Conservation (phyloP, 2,113 vertebrate species). For the Entelurus aequoreus region DNA sequence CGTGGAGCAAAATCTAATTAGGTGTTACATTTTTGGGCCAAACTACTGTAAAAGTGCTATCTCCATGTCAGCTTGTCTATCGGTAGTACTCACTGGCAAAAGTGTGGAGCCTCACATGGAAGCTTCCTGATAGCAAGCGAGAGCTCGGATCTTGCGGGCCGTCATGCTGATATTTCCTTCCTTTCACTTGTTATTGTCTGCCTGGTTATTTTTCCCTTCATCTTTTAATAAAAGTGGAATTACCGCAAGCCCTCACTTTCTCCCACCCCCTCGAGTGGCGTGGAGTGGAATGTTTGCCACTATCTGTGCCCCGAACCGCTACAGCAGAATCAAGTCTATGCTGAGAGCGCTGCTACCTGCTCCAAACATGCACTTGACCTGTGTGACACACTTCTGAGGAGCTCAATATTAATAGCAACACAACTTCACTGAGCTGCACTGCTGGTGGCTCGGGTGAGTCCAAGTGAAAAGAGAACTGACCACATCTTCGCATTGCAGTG, state of each 20-base stretch:
- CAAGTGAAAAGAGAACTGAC: neutral
- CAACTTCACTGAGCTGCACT: conserved; percentile 7
- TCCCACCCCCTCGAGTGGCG: conserved; percentile 42
- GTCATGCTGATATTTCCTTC: conserved; percentile 51
- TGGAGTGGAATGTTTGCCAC: conserved; percentile 62
- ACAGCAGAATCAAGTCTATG: conserved; percentile 7
- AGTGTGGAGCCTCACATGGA: too few species aligned
- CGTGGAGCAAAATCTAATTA: conserved; percentile 19
- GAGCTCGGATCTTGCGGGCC: conserved; percentile 11
- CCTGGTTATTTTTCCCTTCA: conserved; percentile 61
- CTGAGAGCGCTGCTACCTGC: conserved; percentile 12
- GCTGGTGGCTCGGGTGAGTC: neutral
- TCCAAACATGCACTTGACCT: conserved; percentile 31
- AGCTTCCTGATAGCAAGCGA: conserved; percentile 22
- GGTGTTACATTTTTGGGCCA: neutral
- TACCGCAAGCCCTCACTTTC: conserved; percentile 39
- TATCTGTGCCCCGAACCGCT: conserved; percentile 15
- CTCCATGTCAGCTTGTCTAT: too few species aligned
- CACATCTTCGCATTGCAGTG: neutral
- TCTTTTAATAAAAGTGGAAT: conserved; percentile 78
- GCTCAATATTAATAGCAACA: conserved; percentile 16
- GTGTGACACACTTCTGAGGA: conserved; percentile 18
- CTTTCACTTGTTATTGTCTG: conserved; percentile 24
- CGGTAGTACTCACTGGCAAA: too few species aligned
- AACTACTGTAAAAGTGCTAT: too few species aligned